These are phyloP conservation scores for Silurus meridionalis DNA, from an alignment of 2,113 vertebrate genomes.

Conservation along the genomic window DNA sequence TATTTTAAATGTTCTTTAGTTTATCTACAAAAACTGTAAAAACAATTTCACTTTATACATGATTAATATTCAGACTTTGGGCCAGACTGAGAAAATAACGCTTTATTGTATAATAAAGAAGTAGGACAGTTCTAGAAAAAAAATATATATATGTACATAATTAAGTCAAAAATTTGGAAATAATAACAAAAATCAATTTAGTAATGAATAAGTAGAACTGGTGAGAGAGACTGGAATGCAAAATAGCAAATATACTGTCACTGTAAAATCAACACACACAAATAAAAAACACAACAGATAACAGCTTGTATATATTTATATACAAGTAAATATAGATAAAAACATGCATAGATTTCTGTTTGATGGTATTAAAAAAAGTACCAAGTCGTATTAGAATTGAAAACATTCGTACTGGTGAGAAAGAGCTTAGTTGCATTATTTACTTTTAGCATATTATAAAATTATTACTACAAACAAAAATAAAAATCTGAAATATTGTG, in stretches of 20 bases:
- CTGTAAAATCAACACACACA: conserved; percentile 73
- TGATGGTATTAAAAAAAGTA: conserved; percentile 72
- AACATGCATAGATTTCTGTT: conserved; percentile 85
- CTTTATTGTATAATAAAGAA: conserved; percentile 88
- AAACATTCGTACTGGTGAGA: conserved; percentile 48
- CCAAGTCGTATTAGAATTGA: conserved; percentile 67
- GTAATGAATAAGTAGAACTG: conserved; percentile 62
- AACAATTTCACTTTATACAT: no score
- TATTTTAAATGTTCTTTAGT: background rate
- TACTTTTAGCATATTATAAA: conserved; percentile 9
- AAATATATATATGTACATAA: conserved; percentile 79
- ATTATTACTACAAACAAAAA: background rate
- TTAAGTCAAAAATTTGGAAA: conserved; percentile 65
- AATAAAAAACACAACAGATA: conserved; percentile 64
- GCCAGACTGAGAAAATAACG: conserved; percentile 72
- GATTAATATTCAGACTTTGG: background rate
- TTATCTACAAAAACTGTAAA: background rate
- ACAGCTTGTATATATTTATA: conserved; percentile 72
- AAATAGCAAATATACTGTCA: conserved; percentile 86
- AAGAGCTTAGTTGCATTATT: conserved; percentile 8
- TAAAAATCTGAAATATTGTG: background rate
- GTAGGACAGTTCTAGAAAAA: conserved; percentile 72
- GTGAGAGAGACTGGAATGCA: conserved; percentile 71
- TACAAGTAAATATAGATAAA: conserved; percentile 74
- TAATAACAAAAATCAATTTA: conserved; percentile 52